phyloP scores from a whole-genome alignment of 1,140 invertebrate genomes.

The Steinernema feltiae region DNA sequence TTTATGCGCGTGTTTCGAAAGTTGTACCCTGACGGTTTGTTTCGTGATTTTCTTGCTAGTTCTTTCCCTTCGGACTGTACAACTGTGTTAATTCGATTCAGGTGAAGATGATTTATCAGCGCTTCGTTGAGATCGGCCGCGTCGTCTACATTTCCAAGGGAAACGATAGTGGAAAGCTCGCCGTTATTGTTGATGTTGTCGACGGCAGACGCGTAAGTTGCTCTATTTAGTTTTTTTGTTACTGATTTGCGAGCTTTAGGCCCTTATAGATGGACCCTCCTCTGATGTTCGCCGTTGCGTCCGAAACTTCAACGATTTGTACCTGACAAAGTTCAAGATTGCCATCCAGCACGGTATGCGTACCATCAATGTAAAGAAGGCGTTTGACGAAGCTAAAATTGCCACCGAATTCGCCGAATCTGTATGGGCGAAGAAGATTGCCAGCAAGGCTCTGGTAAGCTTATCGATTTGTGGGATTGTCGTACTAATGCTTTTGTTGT shows the following conservation, averaged over 20 bases:
- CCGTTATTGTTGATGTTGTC: constrained; percentile 87
- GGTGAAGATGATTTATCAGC: constrained; percentile 78
- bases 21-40: no score
- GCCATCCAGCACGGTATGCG: constrained; percentile 79
- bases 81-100: no score
- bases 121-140: constrained; percentile 91
- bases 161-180: constrained; percentile 78
- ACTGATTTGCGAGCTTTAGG: constrained; percentile 64
- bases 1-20: no score
- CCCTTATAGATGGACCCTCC: constrained; percentile 84
- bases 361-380: constrained; percentile 76
- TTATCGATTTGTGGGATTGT: not conserved
- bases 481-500: constrained; percentile 29
- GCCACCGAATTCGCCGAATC: constrained; percentile 61
- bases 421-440: constrained; percentile 65
- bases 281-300: constrained; percentile 75
- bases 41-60: no score
- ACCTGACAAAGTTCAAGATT: constrained; percentile 83
- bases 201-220: constrained; percentile 84
- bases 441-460: constrained; percentile 63
- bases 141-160: constrained; percentile 87
- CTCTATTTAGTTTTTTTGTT: constrained; percentile 20
- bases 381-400: constrained; percentile 69
- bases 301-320: constrained; percentile 80
- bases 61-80: no score